Base-by-base conservation (phyloP, 1,140 invertebrate genomes). In the Lysiphlebus fabarum region DNA sequence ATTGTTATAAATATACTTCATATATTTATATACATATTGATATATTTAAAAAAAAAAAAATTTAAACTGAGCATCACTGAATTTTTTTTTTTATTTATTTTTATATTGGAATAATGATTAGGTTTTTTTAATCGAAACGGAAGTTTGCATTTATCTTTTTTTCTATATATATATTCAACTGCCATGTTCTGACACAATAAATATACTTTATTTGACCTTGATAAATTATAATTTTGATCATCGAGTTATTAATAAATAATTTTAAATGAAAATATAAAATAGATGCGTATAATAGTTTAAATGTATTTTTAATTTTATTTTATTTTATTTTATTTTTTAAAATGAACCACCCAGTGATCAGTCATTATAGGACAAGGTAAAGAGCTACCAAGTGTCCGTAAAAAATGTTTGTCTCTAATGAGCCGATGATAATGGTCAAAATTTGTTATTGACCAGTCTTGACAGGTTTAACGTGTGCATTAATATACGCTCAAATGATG, bases 171-270 rank as follows among this genome's bases (percentile, higher is more conserved):
- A 33, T 17, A 10, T n/a, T 5, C 10, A 36, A 11, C 42, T n/a
- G n/a, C 38, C 5, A 4, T 45, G 34, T 45, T 7, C 34, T 7
- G 33, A 42, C 12, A 50, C 11, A 34, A 37, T 7, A 50, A 50
- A 33, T 36, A 12, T 36, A 53, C 5, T 11, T 5, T 10, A 54
- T 33, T 41, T 8, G 6, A 37, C 38, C 59, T 63, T 34, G 26
- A 9, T 10, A 12, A 51, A 38, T 51, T 51, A 51, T 70, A 61
- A 60, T 56, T 43, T 63, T 66, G 69, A 68, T 68, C 66, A 63
- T 56, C 41, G 49, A 45, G 57, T 70, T 69, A 69, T 70, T 71
- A 71, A 71, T 71, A 69, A 67, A 53, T 40, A 9, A 49, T 49
- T 49, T 37, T 37, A 9, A 34, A 45, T 26, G 34, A 50, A 9